Evolutionary conservation across 2,113 vertebrate genomes (phyloP).

Genomic region (Hemiprocne comata): DNA sequence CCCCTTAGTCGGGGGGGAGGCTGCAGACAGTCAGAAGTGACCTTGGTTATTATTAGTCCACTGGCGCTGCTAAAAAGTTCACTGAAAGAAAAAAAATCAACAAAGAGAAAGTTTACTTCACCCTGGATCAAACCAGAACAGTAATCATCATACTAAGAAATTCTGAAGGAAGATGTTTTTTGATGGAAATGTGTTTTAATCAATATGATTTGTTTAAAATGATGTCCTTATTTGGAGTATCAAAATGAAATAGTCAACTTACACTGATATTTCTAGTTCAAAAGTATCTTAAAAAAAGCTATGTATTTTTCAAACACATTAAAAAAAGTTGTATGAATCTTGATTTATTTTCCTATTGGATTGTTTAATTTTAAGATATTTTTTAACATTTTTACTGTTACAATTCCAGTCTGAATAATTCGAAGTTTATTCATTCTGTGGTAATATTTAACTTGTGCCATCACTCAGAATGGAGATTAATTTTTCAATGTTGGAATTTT

Average conservation of each 20-base stretch:
- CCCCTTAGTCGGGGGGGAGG: too few relatives aligned
- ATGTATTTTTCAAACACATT: background rate
- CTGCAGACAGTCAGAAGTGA: too few relatives aligned
- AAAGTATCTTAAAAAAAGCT: background rate
- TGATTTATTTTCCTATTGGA: background rate
- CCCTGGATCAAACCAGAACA: too few relatives aligned
- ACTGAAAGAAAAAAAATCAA: too few relatives aligned
- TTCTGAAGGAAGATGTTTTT: background rate
- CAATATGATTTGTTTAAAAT: background rate
- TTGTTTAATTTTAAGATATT: background rate
- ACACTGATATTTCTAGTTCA: background rate
- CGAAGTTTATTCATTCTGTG: background rate
- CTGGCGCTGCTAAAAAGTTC: too few relatives aligned
- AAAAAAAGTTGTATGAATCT: background rate
- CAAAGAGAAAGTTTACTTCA: too few relatives aligned
- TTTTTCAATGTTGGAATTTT: background rate
- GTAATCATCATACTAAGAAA: background rate
- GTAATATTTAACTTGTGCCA: background rate
- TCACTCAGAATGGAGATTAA: background rate
- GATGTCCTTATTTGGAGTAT: background rate
- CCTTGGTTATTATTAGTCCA: too few relatives aligned
- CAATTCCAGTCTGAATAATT: background rate
- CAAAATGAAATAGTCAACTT: background rate
- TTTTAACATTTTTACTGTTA: background rate
- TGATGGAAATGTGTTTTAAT: background rate